phyloP scores from a whole-genome alignment of 2,797 vertebrate genomes.

The Anas georgica region DNA sequence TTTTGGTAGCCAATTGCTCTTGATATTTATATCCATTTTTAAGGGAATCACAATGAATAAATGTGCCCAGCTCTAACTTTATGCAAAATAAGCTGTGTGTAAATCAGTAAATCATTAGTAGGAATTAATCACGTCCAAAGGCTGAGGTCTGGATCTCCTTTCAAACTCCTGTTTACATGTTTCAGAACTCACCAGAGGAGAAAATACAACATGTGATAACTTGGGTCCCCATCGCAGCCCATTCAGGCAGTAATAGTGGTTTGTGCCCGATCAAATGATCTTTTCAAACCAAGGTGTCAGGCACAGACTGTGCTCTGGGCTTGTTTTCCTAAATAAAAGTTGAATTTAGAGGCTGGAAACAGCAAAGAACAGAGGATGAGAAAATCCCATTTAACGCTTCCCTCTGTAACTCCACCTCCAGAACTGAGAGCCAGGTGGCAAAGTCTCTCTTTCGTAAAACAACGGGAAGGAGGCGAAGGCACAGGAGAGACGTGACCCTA shows the following conservation, averaged over 20 bases:
- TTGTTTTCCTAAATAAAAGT: not conserved
- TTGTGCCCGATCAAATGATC: not conserved
- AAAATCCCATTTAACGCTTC: not conserved
- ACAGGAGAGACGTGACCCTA: not conserved
- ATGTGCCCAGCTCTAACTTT: constrained; percentile 57
- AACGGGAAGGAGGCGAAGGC: not conserved
- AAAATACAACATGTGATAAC: not conserved
- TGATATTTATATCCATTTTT: constrained; percentile 74
- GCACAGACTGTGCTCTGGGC: not conserved
- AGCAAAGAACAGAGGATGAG: not conserved
- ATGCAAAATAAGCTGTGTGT: constrained; percentile 66
- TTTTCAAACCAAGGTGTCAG: not conserved
- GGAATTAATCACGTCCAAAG: constrained; percentile 69
- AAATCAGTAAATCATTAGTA: constrained; percentile 73
- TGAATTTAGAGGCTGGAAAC: not conserved
- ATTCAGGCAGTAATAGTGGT: not conserved
- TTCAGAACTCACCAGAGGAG: constrained; percentile 46
- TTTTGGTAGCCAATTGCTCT: constrained; percentile 68
- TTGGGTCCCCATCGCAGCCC: not conserved
- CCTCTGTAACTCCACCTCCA: not conserved
- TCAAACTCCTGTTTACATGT: constrained; percentile 38
- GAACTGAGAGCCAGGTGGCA: not conserved
- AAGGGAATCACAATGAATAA: constrained; percentile 66
- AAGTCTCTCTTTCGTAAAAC: not conserved
- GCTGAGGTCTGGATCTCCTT: constrained; percentile 38